Base-by-base conservation (phyloP, 30 jellyfish, hydroid and myxozoan species). In the Hydra vulgaris region DNA sequence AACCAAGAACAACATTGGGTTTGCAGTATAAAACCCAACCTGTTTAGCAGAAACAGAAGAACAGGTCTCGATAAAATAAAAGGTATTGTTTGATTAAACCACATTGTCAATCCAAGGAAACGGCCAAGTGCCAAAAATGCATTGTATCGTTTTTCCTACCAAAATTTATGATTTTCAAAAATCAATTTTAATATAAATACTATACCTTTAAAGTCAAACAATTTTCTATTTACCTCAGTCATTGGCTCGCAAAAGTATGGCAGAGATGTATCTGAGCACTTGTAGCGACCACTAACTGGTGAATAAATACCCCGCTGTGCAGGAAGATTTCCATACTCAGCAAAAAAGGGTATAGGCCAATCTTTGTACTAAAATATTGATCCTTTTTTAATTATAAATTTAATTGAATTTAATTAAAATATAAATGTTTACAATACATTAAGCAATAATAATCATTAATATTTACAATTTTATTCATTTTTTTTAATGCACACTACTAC, bases 71-170 rank as follows among this genome's bases (percentile, higher is more conserved):
- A 84, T 23, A 90, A 78, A 0, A 87, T 79, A 54, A 90, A 71
- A 12, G 97, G 97, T 0, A 90, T 84, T 0, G 95, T 86, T 78
- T 90, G 97, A 78, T 90, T 90, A 67, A 90, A 90, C 97, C 97
- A 90, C 80, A 90, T 68, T 8, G 94, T 81, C 12, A 90, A 87
- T 53, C 97, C 97, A 54, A 90, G 77, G 79, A 90, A 90, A 26
- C 97, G 95, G 16, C 97, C 97, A 82, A 90, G 76, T 17, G 94
- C 94, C 21, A 82, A 83, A 67, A 66, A 90, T 18, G 80, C 92
- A 0, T 25, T 27, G 25, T 80, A 80, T 5, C 87, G 87, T 23
- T 70, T 80, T 53, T 70, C 83, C 87, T 80, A 68, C 70, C 23
- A 66, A 1, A 80, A 66, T 66, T 21, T 23, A 21, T 7, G 22